Evolutionary conservation across 2,888 invertebrate genomes (phyloP).

Genomic region (Drosophila diplacantha): DNA sequence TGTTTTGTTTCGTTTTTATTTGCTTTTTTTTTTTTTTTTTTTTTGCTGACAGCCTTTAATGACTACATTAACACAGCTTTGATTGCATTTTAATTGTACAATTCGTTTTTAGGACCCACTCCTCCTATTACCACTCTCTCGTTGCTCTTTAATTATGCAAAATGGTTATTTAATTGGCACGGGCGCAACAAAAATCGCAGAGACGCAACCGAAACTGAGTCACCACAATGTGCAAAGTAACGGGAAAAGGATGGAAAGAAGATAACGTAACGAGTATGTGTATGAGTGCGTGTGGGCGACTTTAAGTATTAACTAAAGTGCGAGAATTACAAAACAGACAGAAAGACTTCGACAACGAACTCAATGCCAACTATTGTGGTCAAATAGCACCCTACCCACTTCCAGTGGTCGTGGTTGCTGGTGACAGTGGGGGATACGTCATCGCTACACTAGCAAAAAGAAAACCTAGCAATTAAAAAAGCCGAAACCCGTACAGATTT

Average conservation of each 20-base stretch:
- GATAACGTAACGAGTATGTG: slow-evolving; percentile 25
- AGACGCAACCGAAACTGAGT: slow-evolving; percentile 26
- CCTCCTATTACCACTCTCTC: slow-evolving; percentile 15
- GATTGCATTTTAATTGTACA: slow-evolving; percentile 58
- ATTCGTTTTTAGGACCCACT: slow-evolving; percentile 31
- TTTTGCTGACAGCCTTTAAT: slow-evolving; percentile 44
- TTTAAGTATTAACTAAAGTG: slow-evolving; percentile 23
- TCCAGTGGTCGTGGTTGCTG: not conserved
- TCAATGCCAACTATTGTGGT: slow-evolving; percentile 59
- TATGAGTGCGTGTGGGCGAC: slow-evolving; percentile 7
- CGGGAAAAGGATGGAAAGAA: slow-evolving; percentile 21
- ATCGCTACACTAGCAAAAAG: not conserved
- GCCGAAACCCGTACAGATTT: not conserved
- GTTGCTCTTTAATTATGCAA: slow-evolving; percentile 36
- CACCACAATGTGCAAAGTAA: slow-evolving; percentile 27
- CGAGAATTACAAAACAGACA: slow-evolving; percentile 30
- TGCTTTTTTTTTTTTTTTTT: slow-evolving; percentile 9
- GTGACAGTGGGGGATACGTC: not conserved
- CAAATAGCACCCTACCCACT: not conserved
- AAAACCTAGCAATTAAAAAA: not conserved
- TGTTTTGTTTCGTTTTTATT: slow-evolving; percentile 26
- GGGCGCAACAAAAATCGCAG: slow-evolving; percentile 21
- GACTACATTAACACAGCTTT: slow-evolving; percentile 52
- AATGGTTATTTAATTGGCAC: slow-evolving; percentile 36
- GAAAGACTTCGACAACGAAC: slow-evolving; percentile 47